Conservation (phyloP, 2,888 invertebrate species). For the Mesopsocus fuscifrons region DNA sequence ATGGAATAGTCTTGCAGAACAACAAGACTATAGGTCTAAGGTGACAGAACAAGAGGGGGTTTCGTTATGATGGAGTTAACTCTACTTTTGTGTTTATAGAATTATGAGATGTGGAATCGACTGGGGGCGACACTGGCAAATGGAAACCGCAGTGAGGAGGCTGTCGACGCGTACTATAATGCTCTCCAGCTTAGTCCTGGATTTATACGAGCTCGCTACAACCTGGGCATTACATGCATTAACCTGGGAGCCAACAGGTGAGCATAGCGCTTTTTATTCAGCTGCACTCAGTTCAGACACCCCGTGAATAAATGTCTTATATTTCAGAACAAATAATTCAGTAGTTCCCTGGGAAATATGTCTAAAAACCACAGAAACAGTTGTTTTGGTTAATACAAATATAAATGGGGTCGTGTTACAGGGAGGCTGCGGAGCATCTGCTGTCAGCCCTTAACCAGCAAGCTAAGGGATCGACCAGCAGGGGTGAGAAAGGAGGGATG, state of each 20-base stretch:
- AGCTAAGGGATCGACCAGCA: slow-evolving; percentile 43
- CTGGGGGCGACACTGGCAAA: slow-evolving; percentile 95
- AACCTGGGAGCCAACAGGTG: slow-evolving; percentile 76
- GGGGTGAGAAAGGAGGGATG: slow-evolving; percentile 32
- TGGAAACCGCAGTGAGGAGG: slow-evolving; percentile 84
- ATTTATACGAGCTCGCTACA: slow-evolving; percentile 90
- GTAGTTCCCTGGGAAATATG: too few relatives aligned
- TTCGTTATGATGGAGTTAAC: too few relatives aligned
- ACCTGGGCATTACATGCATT: slow-evolving; percentile 94
- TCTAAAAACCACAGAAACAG: too few relatives aligned
- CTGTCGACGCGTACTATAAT: slow-evolving; percentile 85
- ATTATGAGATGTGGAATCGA: slow-evolving; percentile 96
- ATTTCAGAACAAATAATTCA: too few relatives aligned
- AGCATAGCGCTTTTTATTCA: slow-evolving; percentile 13
- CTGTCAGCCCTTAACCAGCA: slow-evolving; percentile 85
- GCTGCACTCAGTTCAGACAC: too few relatives aligned
- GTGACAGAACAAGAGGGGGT: too few relatives aligned
- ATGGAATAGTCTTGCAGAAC: too few relatives aligned
- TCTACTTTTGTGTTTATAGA: too few relatives aligned
- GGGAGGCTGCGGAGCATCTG: slow-evolving; percentile 91
- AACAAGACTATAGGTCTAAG: too few relatives aligned
- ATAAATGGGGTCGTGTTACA: slow-evolving; percentile 23
- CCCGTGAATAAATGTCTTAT: background rate
- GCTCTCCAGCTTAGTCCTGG: slow-evolving; percentile 86
- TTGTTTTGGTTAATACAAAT: slow-evolving; percentile 3